Evolutionary conservation across 2,888 invertebrate genomes (phyloP).

Genomic region (Torymus auratus): DNA sequence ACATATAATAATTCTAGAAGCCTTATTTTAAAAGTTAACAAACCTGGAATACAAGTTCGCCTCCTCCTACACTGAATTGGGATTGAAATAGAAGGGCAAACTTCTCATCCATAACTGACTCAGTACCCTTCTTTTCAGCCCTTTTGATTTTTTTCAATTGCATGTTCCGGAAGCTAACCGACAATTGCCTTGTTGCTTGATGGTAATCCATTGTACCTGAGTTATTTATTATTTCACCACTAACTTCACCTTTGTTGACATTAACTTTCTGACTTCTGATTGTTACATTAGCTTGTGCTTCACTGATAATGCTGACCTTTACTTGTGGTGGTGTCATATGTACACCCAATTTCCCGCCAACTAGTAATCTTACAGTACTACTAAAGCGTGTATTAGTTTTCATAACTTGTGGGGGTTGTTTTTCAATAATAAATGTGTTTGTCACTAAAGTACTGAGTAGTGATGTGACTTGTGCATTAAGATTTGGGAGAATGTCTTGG

Average conservation of each 20-base stretch:
- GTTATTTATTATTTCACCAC: conserved; percentile 97
- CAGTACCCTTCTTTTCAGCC: conserved; percentile 97
- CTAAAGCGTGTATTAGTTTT: conserved; percentile 98
- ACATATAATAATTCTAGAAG: too few relatives aligned
- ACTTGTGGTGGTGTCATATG: conserved; percentile 95
- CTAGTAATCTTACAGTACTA: conserved; percentile 92
- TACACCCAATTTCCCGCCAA: conserved; percentile 95
- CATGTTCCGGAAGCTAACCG: conserved; percentile 95
- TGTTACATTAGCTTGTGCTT: conserved; percentile 88
- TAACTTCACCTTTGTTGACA: conserved; percentile 84
- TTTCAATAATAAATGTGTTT: conserved; percentile 96
- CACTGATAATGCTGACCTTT: conserved; percentile 79
- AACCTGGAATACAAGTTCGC: conserved; percentile 87
- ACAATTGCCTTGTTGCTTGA: conserved; percentile 87
- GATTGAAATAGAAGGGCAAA: conserved; percentile 95
- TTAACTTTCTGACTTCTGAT: conserved; percentile 85
- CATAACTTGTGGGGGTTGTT: conserved; percentile 98
- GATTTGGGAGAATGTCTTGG: conserved; percentile 81
- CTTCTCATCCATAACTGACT: conserved; percentile 98
- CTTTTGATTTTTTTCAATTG: conserved; percentile 96
- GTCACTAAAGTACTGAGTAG: conserved; percentile 88
- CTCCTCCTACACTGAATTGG: conserved; percentile 93
- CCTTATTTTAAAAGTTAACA: too few relatives aligned
- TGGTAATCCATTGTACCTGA: conserved; percentile 97
- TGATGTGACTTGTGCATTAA: conserved; percentile 84